Conservation (phyloP, 2,797 vertebrate species). For the Allochrocebus solatus region DNA sequence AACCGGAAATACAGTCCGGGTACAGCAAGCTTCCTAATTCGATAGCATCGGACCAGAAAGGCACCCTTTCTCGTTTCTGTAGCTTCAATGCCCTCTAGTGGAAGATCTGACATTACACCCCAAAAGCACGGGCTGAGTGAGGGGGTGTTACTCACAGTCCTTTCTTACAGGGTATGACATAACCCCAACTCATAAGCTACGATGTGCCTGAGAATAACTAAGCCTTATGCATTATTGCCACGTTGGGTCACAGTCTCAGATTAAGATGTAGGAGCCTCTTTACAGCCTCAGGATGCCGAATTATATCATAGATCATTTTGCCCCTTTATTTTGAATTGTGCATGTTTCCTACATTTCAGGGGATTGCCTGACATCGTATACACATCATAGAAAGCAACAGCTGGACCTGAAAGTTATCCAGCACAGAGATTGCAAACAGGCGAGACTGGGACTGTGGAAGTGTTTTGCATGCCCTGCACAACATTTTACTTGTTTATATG, state of each 20-base stretch:
- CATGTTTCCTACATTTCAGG: background rate
- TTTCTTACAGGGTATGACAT: no score
- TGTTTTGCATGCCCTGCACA: background rate
- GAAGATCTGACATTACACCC: background rate
- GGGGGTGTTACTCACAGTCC: background rate
- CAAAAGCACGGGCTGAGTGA: background rate
- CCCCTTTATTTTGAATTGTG: background rate
- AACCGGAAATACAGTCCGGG: background rate
- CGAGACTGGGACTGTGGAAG: background rate
- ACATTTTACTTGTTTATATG: background rate
- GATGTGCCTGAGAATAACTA: background rate
- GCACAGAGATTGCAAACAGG: background rate
- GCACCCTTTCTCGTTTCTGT: background rate
- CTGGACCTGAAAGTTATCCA: background rate
- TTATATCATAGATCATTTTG: background rate
- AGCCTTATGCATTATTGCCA: background rate
- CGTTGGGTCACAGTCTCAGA: background rate
- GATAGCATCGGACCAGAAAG: background rate
- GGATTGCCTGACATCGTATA: background rate
- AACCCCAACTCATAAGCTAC: background rate
- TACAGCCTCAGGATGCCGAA: background rate
- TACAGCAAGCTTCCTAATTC: background rate
- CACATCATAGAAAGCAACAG: background rate
- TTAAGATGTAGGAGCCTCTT: background rate
- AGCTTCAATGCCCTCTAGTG: slow-evolving; percentile 71